A percentile compares a stretch with the other conserved stretches of the same genome.
Conservation (phyloP, 2,113 vertebrate genomes). For the Tyrannus savana region DNA sequence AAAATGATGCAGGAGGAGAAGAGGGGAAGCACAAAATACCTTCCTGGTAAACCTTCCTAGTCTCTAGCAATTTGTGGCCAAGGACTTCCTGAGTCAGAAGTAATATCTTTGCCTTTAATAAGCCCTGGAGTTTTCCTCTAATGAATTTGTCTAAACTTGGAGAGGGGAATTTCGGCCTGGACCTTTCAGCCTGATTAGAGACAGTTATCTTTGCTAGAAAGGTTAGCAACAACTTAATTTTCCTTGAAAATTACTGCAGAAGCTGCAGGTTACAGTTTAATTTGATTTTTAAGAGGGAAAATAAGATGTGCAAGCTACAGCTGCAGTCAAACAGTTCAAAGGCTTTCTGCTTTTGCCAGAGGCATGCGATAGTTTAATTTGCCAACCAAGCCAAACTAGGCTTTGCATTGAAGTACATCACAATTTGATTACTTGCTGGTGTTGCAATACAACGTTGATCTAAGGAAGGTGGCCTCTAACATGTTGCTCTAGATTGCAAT, state of each 20-base stretch:
- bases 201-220: conserved; percentile 63
- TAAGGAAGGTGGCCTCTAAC: conserved; percentile 60
- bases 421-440: conserved; percentile 54
- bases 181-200: conserved; percentile 42
- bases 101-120: conserved; percentile 24
- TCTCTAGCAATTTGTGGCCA: conserved; percentile 23
- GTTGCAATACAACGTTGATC: conserved; percentile 59
- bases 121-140: conserved; percentile 10
- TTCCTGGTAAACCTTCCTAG: neutral
- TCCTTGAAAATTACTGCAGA: conserved; percentile 39
- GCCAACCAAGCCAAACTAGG: conserved; percentile 54
- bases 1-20: neutral
- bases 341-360: conserved; percentile 56
- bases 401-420: conserved; percentile 54
- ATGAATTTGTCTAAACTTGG: conserved; percentile 48
- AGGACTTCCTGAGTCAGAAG: conserved; percentile 52
- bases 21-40: neutral
- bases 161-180: conserved; percentile 20
- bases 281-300: conserved; percentile 63
- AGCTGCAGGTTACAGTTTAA: conserved; percentile 62
- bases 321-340: conserved; percentile 63
- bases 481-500: conserved; percentile 33
- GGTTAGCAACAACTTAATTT: conserved; percentile 53
- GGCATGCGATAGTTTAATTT: conserved; percentile 54
- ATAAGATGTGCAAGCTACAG: conserved; percentile 50